Evolutionary conservation across 2,113 vertebrate species (phyloP).

Genomic region (Ciconia boyciana): DNA sequence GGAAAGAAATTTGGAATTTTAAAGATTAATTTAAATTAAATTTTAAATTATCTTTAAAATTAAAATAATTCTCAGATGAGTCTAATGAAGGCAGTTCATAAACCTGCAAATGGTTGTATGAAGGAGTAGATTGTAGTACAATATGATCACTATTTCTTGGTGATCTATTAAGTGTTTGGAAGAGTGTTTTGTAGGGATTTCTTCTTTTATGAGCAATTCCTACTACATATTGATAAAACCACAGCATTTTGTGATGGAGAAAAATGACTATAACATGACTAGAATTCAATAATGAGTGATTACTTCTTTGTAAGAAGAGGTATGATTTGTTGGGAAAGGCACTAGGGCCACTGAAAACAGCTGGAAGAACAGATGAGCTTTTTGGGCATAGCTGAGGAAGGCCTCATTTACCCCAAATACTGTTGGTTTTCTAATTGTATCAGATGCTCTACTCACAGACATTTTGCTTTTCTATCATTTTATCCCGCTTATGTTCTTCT

Average conservation of each 20-base stretch:
- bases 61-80: neutral
- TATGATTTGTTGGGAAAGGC: neutral
- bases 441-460: neutral
- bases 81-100: neutral
- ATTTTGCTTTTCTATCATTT: neutral
- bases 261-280: neutral
- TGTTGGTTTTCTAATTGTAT: neutral
- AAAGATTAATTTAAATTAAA: neutral
- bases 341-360: neutral
- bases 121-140: neutral
- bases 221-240: neutral
- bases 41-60: neutral
- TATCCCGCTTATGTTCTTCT: neutral
- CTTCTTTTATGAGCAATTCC: neutral
- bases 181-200: neutral
- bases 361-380: neutral
- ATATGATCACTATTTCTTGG: neutral
- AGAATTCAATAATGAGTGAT: neutral
- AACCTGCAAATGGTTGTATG: neutral
- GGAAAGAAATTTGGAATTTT: neutral
- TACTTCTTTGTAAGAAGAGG: neutral
- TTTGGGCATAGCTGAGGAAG: neutral
- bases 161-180: neutral
- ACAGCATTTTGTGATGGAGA: neutral
- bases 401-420: neutral